These are phyloP conservation scores for Metacarcinus magister DNA, from an alignment of 2,888 invertebrate species.

Conservation along the genomic window DNA sequence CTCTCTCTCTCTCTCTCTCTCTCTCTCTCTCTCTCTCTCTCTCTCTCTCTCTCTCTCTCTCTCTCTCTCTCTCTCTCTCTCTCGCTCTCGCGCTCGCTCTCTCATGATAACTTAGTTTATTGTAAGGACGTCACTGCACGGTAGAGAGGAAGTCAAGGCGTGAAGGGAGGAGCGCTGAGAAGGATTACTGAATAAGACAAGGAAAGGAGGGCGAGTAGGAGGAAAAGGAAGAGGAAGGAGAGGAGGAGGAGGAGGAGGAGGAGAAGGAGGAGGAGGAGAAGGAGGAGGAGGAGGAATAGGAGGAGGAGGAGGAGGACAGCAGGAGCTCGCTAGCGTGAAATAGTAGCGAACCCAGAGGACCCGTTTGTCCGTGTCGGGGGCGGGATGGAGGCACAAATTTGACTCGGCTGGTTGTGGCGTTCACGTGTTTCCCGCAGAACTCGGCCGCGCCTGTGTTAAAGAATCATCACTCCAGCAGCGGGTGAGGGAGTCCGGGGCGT, in stretches of 20 bases:
- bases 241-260: neutral
- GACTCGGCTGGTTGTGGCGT: slow-evolving; percentile 15
- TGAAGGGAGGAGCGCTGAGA: neutral
- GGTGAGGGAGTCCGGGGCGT: neutral
- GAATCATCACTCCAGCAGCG: slow-evolving; percentile 10
- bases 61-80: no score
- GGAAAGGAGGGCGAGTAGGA: neutral
- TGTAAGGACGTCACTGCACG: neutral
- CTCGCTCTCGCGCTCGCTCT: no score
- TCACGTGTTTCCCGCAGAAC: slow-evolving; percentile 12
- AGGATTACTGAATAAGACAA: slow-evolving; percentile 1
- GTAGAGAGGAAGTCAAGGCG: slow-evolving; percentile 9
- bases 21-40: no score
- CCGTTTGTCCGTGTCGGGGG: slow-evolving; percentile 7
- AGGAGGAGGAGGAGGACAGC: slow-evolving; percentile 26
- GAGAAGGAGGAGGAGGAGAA: neutral
- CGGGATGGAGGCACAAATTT: slow-evolving; percentile 26
- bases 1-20: no score
- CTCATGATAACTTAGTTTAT: neutral
- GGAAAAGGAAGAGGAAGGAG: no score
- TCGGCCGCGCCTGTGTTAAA: neutral
- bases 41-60: no score
- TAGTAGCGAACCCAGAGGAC: slow-evolving; percentile 14
- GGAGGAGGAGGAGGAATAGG: neutral
- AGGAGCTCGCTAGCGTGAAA: neutral